Percentiles rank a stretch among this genome's conserved stretches.
These are phyloP conservation scores for Lasioglossum lativentre DNA, from an alignment of 2,888 invertebrate species.

Conservation along the genomic window DNA sequence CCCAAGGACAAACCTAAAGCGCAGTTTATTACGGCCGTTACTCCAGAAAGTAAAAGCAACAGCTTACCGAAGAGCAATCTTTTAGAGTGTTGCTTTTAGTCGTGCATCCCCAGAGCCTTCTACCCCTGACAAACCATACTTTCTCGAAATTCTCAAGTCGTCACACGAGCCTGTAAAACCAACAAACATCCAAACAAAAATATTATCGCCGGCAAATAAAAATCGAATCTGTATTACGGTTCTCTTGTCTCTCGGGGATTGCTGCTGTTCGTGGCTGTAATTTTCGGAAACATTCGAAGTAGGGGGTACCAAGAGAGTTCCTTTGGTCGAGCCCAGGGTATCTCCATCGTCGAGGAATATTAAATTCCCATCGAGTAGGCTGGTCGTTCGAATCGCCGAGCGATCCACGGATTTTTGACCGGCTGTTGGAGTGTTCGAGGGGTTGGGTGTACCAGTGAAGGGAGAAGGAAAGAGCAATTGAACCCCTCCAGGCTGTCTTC, in stretches of 20 bases:
- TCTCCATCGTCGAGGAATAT: not conserved
- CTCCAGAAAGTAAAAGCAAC: conserved; percentile 1
- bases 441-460: conserved; percentile 10
- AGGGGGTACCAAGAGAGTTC: not conserved
- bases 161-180: not conserved
- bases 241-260: not conserved
- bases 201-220: not conserved
- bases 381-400: conserved; percentile 17
- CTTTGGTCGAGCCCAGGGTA: not conserved
- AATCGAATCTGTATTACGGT: not conserved
- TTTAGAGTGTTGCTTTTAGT: not conserved
- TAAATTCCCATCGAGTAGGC: conserved; percentile 1
- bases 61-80: conserved; percentile 7
- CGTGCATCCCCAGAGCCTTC: not conserved
- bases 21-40: not conserved
- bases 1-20: not conserved
- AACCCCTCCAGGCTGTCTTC: conserved; percentile 41
- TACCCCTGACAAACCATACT: not conserved
- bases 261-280: not conserved
- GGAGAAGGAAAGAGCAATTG: conserved; percentile 64
- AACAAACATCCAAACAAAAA: not conserved
- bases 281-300: not conserved
- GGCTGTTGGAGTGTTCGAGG: conserved; percentile 27
- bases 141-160: conserved; percentile 4
- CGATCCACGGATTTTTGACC: conserved; percentile 52